Percentiles rank a stretch among this genome's conserved stretches.
These are phyloP conservation scores for Drosophila nigritarsus DNA, from an alignment of 2,888 invertebrate species.

Conservation along the genomic window DNA sequence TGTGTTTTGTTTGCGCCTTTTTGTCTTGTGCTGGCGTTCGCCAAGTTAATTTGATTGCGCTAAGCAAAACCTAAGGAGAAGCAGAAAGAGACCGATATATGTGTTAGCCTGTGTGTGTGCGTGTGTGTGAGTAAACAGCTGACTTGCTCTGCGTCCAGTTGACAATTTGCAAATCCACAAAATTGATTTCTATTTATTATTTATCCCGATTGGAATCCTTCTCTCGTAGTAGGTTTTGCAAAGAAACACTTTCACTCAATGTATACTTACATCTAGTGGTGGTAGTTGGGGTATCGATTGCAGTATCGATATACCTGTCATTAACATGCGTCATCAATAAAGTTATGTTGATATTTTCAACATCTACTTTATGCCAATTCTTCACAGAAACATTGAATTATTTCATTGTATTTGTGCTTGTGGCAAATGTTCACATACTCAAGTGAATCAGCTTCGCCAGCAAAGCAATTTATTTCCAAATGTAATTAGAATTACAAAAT, in stretches of 20 bases:
- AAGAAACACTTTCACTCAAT: too few species aligned
- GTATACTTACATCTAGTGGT: too few species aligned
- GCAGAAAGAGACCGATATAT: neutral
- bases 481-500: neutral
- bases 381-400: neutral
- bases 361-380: neutral
- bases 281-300: too few species aligned
- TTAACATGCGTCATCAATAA: too few species aligned
- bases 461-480: neutral
- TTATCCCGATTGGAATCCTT: too few species aligned
- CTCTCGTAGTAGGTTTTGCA: neutral
- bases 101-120: neutral
- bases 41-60: slow-evolving; percentile 23
- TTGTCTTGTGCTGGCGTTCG: slow-evolving; percentile 29
- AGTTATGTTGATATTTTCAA: too few species aligned
- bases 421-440: neutral
- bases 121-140: neutral
- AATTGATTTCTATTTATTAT: neutral
- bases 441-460: neutral
- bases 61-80: slow-evolving; percentile 2
- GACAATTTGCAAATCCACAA: neutral
- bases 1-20: slow-evolving; percentile 22
- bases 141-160: neutral
- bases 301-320: too few species aligned
- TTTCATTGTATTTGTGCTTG: neutral